phyloP scores from a whole-genome alignment of 2,797 vertebrate genomes.

The Platalea minor region DNA sequence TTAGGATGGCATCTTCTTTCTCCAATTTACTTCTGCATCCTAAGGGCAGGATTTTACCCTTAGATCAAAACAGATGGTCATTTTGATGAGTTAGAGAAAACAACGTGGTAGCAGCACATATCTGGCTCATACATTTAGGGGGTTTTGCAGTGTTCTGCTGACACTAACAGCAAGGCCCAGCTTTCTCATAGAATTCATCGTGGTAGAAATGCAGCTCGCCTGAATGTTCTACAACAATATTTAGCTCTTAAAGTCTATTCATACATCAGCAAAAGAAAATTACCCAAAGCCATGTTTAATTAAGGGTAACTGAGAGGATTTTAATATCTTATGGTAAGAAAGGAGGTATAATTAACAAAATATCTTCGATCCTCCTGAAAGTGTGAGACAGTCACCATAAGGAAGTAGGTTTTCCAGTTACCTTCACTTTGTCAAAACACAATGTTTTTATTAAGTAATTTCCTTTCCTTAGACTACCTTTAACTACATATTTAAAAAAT shows the following conservation, averaged over 20 bases:
- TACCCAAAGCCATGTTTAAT: background rate
- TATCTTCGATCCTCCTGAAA: background rate
- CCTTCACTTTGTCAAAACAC: background rate
- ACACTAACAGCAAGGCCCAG: background rate
- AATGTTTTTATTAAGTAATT: background rate
- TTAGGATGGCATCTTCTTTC: background rate
- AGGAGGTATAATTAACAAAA: background rate
- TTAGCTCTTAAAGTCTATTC: background rate
- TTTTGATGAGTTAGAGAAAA: conserved; percentile 31
- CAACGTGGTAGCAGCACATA: background rate
- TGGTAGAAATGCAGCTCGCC: background rate
- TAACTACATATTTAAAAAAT: background rate
- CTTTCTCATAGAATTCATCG: background rate
- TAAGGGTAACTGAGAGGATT: background rate
- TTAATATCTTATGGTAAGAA: background rate
- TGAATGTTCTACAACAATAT: background rate
- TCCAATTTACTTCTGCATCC: background rate
- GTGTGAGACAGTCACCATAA: background rate
- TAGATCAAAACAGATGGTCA: background rate
- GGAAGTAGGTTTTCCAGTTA: background rate
- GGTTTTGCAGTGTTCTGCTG: background rate
- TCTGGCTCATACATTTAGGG: background rate
- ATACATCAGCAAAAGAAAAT: background rate
- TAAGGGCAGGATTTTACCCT: background rate
- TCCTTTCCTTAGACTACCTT: background rate